A percentile compares a stretch with the other conserved stretches of the same genome.
phyloP scores from a whole-genome alignment of 2,888 invertebrate genomes.

The Caenorhabditis auriculariae region DNA sequence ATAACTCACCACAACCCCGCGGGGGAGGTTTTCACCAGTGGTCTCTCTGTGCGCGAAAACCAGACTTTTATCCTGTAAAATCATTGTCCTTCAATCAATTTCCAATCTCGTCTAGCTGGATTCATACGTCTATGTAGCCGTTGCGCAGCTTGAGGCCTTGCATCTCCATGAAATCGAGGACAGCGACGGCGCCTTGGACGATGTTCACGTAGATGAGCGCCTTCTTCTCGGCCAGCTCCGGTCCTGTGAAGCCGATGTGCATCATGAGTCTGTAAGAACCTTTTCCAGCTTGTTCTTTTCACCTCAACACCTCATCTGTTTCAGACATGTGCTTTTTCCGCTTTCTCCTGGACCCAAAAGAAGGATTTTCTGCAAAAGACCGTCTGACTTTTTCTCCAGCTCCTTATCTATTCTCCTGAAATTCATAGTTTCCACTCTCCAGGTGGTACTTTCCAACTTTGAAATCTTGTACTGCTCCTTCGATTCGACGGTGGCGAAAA shows the following conservation, averaged over 20 bases:
- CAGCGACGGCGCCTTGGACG: slow-evolving; percentile 10
- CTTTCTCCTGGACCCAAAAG: slow-evolving; percentile 55
- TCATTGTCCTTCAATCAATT: no score
- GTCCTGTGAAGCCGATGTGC: slow-evolving; percentile 39
- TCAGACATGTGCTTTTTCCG: slow-evolving; percentile 56
- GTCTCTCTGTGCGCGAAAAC: no score
- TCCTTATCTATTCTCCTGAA: slow-evolving; percentile 21
- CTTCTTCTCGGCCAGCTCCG: slow-evolving; percentile 43
- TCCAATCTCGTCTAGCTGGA: no score
- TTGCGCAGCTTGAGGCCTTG: slow-evolving; percentile 2
- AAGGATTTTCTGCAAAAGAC: slow-evolving; percentile 10
- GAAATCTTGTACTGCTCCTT: no score
- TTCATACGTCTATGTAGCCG: neutral
- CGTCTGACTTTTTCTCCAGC: slow-evolving; percentile 11
- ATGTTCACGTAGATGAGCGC: slow-evolving; percentile 37
- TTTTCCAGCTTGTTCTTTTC: neutral
- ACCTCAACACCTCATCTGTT: slow-evolving; percentile 53
- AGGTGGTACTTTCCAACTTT: no score
- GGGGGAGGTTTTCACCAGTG: no score
- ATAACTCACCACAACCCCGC: no score
- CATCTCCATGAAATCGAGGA: slow-evolving; percentile 11
- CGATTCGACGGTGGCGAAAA: no score
- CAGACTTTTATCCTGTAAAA: no score
- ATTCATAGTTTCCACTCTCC: neutral
- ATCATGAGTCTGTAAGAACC: slow-evolving; percentile 37